Conservation (phyloP, 1,140 invertebrate species). For the Eupristina koningsbergeri region DNA sequence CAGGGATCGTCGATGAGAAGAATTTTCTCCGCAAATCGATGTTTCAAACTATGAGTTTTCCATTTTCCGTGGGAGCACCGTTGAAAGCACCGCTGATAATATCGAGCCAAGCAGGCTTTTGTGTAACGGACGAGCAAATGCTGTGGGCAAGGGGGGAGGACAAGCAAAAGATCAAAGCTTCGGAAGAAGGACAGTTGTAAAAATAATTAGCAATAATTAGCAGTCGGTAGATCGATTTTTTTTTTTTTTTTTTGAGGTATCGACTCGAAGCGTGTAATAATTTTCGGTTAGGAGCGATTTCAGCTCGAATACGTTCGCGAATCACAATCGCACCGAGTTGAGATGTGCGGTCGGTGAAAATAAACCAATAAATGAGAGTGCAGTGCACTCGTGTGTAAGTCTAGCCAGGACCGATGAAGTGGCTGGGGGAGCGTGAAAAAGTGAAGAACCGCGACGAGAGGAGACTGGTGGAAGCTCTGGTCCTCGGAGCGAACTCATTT, state of each 20-base stretch:
- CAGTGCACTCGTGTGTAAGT: not conserved
- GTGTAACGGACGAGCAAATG: not conserved
- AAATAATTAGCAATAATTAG: too few relatives aligned
- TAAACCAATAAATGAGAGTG: not conserved
- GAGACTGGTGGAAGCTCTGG: not conserved
- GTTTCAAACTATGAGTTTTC: not conserved
- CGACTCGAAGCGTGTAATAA: too few relatives aligned
- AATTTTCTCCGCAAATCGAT: too few relatives aligned
- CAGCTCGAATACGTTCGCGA: not conserved
- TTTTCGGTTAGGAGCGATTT: not conserved
- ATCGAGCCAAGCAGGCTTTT: not conserved
- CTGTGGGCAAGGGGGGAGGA: not conserved
- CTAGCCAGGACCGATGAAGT: not conserved
- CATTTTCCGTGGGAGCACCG: too few relatives aligned
- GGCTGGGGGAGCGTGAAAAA: constrained; percentile 38
- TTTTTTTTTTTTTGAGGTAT: too few relatives aligned
- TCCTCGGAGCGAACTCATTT: not conserved
- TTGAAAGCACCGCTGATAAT: not conserved
- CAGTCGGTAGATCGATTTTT: too few relatives aligned
- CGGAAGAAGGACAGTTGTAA: too few relatives aligned
- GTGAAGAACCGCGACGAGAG: not conserved
- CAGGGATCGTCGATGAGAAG: not conserved
- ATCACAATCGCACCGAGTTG: not conserved
- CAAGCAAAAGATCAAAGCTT: too few relatives aligned
- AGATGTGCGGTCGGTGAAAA: not conserved